Evolutionary conservation across 2,113 vertebrate genomes (phyloP).

Genomic region (Aspidoscelis tigris): DNA sequence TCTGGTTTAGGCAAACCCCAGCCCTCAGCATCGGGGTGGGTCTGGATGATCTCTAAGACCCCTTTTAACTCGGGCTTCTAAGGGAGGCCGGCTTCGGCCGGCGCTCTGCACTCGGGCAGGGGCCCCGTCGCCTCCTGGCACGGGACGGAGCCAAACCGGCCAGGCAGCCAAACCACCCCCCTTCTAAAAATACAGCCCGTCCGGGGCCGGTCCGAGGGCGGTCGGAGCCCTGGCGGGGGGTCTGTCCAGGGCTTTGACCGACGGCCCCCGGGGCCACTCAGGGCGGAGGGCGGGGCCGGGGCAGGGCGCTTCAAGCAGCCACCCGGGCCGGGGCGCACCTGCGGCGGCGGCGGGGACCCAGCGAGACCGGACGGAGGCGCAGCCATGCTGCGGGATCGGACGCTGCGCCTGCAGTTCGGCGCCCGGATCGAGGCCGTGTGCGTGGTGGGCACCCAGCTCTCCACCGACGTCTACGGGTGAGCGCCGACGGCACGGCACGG

Average conservation of each 20-base stretch:
- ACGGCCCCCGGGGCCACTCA: not conserved
- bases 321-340: not conserved
- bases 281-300: not conserved
- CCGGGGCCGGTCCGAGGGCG: not conserved
- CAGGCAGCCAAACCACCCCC: not conserved
- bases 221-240: too few species aligned
- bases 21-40: not conserved
- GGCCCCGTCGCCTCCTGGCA: not conserved
- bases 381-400: conserved; percentile 68
- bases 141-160: not conserved
- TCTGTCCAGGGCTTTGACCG: not conserved
- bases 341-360: not conserved
- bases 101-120: conserved; percentile 2
- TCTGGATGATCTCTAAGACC: not conserved
- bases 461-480: conserved; percentile 69
- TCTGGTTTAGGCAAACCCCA: too few species aligned
- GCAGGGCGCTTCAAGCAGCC: rapidly evolving
- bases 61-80: not conserved
- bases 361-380: not conserved
- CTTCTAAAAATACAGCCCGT: not conserved
- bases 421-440: conserved; percentile 76
- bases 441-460: conserved; percentile 69
- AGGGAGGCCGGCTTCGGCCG: too few species aligned
- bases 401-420: conserved; percentile 74
- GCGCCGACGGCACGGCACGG: not conserved